phyloP scores from a whole-genome alignment of 2,113 vertebrate genomes.

The Cinclus cinclus region DNA sequence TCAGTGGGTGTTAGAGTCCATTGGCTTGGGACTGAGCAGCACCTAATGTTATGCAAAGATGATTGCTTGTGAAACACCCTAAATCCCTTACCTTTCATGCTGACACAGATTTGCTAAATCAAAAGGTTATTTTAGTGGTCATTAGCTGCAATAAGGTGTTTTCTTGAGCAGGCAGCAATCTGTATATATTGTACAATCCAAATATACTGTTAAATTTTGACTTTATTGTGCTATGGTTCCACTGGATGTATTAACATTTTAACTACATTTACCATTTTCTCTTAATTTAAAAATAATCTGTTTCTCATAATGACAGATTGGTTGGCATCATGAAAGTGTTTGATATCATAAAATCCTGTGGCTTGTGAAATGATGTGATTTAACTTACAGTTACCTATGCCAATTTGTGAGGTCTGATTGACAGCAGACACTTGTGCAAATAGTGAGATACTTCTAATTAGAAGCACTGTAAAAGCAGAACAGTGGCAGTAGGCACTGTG shows the following conservation, averaged over 20 bases:
- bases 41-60: fast-evolving
- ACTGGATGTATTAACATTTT: not conserved
- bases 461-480: not conserved
- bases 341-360: constrained; percentile 61
- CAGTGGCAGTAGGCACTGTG: not conserved
- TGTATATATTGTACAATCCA: not conserved
- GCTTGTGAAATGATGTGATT: constrained; percentile 48
- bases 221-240: not conserved
- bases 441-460: not conserved
- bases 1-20: not conserved
- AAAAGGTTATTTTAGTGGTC: not conserved
- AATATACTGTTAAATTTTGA: not conserved
- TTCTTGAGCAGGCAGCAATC: not conserved
- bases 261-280: constrained; percentile 20
- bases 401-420: constrained; percentile 29
- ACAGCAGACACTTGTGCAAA: constrained; percentile 27
- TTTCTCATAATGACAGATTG: constrained; percentile 69
- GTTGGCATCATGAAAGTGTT: constrained; percentile 41
- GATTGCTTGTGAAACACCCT: not conserved
- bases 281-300: constrained; percentile 22
- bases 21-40: not conserved
- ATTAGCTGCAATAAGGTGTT: not conserved
- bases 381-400: constrained; percentile 39
- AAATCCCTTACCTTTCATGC: not conserved
- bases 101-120: not conserved